Conservation (phyloP, 2,113 vertebrate genomes). For the Microtus montanus region DNA sequence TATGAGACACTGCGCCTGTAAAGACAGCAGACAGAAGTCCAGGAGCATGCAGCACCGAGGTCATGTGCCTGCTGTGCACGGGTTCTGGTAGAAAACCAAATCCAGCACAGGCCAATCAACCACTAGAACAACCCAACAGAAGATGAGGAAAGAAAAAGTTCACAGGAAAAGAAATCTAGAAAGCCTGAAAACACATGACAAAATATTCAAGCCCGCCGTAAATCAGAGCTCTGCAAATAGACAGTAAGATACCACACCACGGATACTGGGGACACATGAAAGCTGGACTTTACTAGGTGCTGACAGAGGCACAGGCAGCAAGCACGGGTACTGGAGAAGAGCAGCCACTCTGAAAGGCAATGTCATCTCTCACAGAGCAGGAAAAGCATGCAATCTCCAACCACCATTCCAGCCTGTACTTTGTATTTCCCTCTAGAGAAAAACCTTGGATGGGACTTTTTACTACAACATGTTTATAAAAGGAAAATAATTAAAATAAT, state of each 20-base stretch:
- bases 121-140: not conserved
- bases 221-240: not conserved
- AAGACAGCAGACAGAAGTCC: slow-evolving; percentile 10
- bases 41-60: not conserved
- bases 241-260: not conserved
- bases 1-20: slow-evolving; percentile 97
- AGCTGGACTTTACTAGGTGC: not conserved
- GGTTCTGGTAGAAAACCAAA: not conserved
- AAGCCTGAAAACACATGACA: not conserved
- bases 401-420: not conserved
- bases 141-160: not conserved
- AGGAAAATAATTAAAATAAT: not conserved
- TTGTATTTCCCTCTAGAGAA: not conserved
- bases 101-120: not conserved
- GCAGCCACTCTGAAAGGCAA: not conserved
- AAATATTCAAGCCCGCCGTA: not conserved
- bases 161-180: not conserved
- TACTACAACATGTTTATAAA: not conserved
- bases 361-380: not conserved
- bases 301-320: not conserved
- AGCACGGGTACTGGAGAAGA: not conserved
- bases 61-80: not conserved
- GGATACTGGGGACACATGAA: not conserved
- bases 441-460: not conserved
- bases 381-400: not conserved